Evolutionary conservation across 2,113 vertebrate genomes (phyloP).

Genomic region (Ariopsis seemanni): DNA sequence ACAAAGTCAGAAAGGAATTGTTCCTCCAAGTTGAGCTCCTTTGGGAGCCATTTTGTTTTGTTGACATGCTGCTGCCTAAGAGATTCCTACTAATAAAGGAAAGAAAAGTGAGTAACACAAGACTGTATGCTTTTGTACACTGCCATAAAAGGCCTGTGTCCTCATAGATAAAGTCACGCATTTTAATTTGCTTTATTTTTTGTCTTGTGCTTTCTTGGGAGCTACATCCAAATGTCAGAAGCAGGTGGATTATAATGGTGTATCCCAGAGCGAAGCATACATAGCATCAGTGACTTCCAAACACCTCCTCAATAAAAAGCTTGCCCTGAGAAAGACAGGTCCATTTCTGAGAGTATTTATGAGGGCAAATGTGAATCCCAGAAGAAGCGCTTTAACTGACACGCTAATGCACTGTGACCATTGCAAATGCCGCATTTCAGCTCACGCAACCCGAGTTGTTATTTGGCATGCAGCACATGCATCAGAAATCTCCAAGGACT

Average conservation of each 20-base stretch:
- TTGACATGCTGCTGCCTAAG: slow-evolving; percentile 23
- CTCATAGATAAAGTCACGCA: background rate
- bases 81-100: slow-evolving; percentile 41
- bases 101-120: slow-evolving; percentile 52
- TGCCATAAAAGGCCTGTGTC: slow-evolving; percentile 30
- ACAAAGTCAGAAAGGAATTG: slow-evolving; percentile 37
- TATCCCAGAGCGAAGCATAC: slow-evolving; percentile 23
- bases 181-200: slow-evolving; percentile 9
- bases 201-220: slow-evolving; percentile 1
- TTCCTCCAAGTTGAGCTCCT: slow-evolving; percentile 27
- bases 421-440: slow-evolving; percentile 34
- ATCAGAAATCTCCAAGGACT: slow-evolving; percentile 46
- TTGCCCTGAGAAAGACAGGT: background rate
- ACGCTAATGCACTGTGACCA: slow-evolving; percentile 73
- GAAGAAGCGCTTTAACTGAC: slow-evolving; percentile 68
- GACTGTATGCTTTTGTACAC: slow-evolving; percentile 25
- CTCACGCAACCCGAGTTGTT: slow-evolving; percentile 49
- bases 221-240: slow-evolving; percentile 56
- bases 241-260: slow-evolving; percentile 7
- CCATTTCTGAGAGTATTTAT: slow-evolving; percentile 47
- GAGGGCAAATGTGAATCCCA: slow-evolving; percentile 61
- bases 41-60: slow-evolving; percentile 46
- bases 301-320: slow-evolving; percentile 19
- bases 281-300: slow-evolving; percentile 10
- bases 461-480: slow-evolving; percentile 60